Evolutionary conservation across 1,140 invertebrate species (phyloP), one percentile per base, ranked within the genome.

Genomic region (Caerostris extrusa): DNA sequence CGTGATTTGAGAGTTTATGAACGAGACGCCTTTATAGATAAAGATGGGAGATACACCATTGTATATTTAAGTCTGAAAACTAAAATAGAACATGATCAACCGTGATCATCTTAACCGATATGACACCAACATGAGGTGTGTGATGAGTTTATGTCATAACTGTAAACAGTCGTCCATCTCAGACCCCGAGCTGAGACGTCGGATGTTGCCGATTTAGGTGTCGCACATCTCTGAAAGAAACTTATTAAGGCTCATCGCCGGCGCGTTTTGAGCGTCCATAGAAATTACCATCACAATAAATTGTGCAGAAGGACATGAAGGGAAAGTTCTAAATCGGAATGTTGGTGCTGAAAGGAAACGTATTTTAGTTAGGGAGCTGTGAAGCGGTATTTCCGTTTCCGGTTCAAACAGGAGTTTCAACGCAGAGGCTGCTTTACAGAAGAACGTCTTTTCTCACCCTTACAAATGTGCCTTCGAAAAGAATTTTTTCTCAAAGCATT

Each of bases 311-410:
- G 7, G 5, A 19, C 81, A 53, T 10, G 14, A 57, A 55, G 14
- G 17, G n/a, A 83, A 83, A n/a, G 82, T 57, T n/a, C n/a, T 77
- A 77, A 3, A 34, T 50, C 34, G 19, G 34, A 53, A 77, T 34
- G 19, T 19, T 50, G 12, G 19, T 77, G 34, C 7, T 53, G 71
- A 77, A 50, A 77, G 71, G 71, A 69, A 71, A 69, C 67, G 85
- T 55, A 71, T 55, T 67, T 90, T 55, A 67, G 55, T 64, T 55
- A 56, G 61, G 19, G 61, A n/a, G 64, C 67, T 90, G 61, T 90
- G 87, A 90, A 71, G 87, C 87, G 87, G 67, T 56, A 69, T 90
- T 90, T 90, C 87, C 87, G 87, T 61, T 90, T 90, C 67, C 87
- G 34, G 53, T 71, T 8, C 50, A 34, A 69, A 50, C 12, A 50